phyloP scores from a whole-genome alignment of 2,888 invertebrate genomes.

The Epinotia bilunana region DNA sequence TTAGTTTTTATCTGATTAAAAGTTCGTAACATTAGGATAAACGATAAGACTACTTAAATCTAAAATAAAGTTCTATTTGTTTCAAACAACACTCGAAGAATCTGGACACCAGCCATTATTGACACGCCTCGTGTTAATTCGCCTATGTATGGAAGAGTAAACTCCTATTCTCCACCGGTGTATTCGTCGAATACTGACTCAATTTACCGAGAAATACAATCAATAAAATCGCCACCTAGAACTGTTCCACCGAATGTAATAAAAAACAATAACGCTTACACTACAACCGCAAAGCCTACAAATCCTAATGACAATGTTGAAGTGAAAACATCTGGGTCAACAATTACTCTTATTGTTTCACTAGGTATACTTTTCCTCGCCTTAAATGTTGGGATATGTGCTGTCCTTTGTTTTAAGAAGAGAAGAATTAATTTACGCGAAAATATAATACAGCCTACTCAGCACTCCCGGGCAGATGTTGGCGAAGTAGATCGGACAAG shows the following conservation, averaged over 20 bases:
- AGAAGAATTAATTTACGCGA: slow-evolving; percentile 83
- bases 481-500: slow-evolving; percentile 69
- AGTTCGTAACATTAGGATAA: not conserved
- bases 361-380: slow-evolving; percentile 89
- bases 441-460: slow-evolving; percentile 72
- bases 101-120: slow-evolving; percentile 62
- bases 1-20: not conserved
- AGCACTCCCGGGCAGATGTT: slow-evolving; percentile 79
- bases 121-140: slow-evolving; percentile 59
- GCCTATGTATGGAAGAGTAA: slow-evolving; percentile 66
- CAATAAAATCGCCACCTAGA: slow-evolving; percentile 70
- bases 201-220: slow-evolving; percentile 72
- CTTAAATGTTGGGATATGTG: slow-evolving; percentile 88
- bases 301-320: slow-evolving; percentile 57
- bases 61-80: slow-evolving; percentile 40
- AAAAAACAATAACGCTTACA: slow-evolving; percentile 60
- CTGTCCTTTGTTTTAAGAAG: slow-evolving; percentile 87
- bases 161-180: slow-evolving; percentile 61
- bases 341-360: slow-evolving; percentile 86
- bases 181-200: slow-evolving; percentile 62
- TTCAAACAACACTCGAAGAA: slow-evolving; percentile 67
- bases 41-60: not conserved
- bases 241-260: slow-evolving; percentile 66
- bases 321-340: slow-evolving; percentile 84
- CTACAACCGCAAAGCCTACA: slow-evolving; percentile 64